Evolutionary conservation across 1,140 invertebrate genomes (phyloP).

Genomic region (Mizuhopecten yessoensis): DNA sequence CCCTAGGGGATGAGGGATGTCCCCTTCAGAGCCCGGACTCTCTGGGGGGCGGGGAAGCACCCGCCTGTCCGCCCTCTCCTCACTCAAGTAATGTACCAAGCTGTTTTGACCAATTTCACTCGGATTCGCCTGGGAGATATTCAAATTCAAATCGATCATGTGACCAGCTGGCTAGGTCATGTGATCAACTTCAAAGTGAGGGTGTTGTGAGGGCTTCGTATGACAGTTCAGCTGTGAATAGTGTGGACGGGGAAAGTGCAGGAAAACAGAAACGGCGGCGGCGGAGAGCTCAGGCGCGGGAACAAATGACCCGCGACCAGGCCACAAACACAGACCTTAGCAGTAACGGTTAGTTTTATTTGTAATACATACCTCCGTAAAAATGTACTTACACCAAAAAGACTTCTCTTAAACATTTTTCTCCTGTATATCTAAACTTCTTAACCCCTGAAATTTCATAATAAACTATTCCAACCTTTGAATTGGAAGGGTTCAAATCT

Average conservation of each 20-base stretch:
- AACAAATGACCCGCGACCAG: conserved; percentile 77
- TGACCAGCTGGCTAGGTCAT: conserved; percentile 66
- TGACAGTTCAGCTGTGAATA: conserved; percentile 67
- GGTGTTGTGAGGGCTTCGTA: conserved; percentile 55
- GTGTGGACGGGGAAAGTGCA: conserved; percentile 66
- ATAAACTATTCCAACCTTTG: too few species aligned
- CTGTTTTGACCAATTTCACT: conserved; percentile 64
- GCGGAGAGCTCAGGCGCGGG: conserved; percentile 64
- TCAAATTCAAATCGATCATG: conserved; percentile 69
- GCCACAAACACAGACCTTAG: conserved; percentile 81
- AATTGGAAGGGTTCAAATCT: too few species aligned
- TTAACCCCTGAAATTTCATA: too few species aligned
- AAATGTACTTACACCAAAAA: too few species aligned
- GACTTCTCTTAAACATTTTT: too few species aligned
- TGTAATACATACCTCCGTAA: background rate
- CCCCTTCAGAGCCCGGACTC: conserved; percentile 58
- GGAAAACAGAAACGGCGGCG: conserved; percentile 76
- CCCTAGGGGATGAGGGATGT: conserved; percentile 50
- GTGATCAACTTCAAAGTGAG: conserved; percentile 58
- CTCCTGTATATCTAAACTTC: too few species aligned
- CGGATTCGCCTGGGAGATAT: conserved; percentile 66
- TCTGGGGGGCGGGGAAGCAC: conserved; percentile 66
- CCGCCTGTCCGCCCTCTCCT: conserved; percentile 63
- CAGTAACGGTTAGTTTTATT: conserved; percentile 78
- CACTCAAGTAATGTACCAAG: conserved; percentile 66